Evolutionary conservation across 2,113 vertebrate species (phyloP), one percentile per base, ranked within the genome.

Genomic region (Upupa epops): DNA sequence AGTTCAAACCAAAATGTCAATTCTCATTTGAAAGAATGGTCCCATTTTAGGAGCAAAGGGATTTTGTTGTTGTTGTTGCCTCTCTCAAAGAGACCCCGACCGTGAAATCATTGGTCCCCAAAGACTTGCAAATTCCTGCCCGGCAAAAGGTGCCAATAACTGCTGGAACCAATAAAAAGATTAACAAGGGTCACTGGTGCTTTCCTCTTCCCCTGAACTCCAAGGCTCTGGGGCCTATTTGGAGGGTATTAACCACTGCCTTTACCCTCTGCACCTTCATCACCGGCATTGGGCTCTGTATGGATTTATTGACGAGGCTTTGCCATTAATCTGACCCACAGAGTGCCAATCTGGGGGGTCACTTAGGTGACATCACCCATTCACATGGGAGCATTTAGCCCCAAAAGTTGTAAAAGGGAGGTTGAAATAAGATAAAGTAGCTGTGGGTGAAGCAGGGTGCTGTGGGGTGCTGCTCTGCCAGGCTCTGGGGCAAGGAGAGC

Each of bases 1-100:
- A 96, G 97, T 95, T 97, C 97, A 97, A 92, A 90, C 95, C 83
- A 93, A 97, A 95, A 94, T 91, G 91, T 96, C 95, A 95, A 96
- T 97, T 97, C 97, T 97, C 96, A 95, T 97, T 95, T 97, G 96
- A 90, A 92, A 49, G 93, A 97, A 96, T 92, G 93, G 91, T 65
- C 86, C 93, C 83, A 13, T 90, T 93, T 94, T 80, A 88, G 83
- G 93, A 96, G 92, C 81, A 83, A 58, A 83, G 88, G 81, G 89
- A 49, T 89, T 90, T 89, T 88, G 63, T 78, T 70, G 15, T 88
- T 92, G 86, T 89, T 59, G 74, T 66, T 15, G 73, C 63, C 69
- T 83, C 68, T 81, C 68, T 88, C 46, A 34, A 58, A 92, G 91
- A 93, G 61, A 40, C 91, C 92, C 93, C 3, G 61, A 85, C 86